These are phyloP conservation scores for Liodrosophila aerea DNA, from an alignment of 2,888 invertebrate genomes.

Conservation along the genomic window DNA sequence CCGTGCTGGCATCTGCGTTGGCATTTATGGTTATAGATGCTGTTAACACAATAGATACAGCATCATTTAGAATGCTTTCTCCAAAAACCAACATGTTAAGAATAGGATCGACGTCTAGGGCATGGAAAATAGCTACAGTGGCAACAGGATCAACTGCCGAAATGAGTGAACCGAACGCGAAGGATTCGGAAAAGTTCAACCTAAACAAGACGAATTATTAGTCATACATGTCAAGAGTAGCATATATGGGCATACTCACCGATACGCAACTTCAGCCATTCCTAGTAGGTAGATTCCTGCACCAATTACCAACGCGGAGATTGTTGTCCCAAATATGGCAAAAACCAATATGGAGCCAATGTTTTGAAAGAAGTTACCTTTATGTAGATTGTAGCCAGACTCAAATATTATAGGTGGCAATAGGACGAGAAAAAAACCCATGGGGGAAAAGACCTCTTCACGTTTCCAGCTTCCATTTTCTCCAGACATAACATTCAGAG, in stretches of 20 bases:
- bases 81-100: constrained; percentile 99
- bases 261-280: constrained; percentile 94
- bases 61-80: constrained; percentile 92
- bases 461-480: constrained; percentile 96
- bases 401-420: constrained; percentile 99
- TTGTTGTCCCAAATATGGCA: constrained; percentile 98
- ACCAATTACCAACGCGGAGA: constrained; percentile 98
- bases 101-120: constrained; percentile 97
- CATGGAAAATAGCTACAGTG: constrained; percentile 99
- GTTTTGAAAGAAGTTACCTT: constrained; percentile 98
- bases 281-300: constrained; percentile 97
- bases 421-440: constrained; percentile 97
- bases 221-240: too few relatives aligned
- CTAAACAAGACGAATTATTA: too few relatives aligned
- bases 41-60: constrained; percentile 98
- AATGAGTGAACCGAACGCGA: constrained; percentile 97
- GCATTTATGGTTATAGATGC: constrained; percentile 90
- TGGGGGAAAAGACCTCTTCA: constrained; percentile 99
- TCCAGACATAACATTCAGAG: constrained; percentile 94
- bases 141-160: constrained; percentile 99
- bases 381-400: constrained; percentile 99
- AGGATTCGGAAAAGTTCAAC: constrained; percentile 97
- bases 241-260: constrained; percentile 81
- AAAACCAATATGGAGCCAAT: constrained; percentile 99
- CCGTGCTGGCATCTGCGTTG: constrained; percentile 86